Percentiles rank a stretch among this genome's conserved stretches.
These are phyloP conservation scores for Gymnoscelis rufifasciata DNA, from an alignment of 2,888 invertebrate genomes.

Conservation along the genomic window DNA sequence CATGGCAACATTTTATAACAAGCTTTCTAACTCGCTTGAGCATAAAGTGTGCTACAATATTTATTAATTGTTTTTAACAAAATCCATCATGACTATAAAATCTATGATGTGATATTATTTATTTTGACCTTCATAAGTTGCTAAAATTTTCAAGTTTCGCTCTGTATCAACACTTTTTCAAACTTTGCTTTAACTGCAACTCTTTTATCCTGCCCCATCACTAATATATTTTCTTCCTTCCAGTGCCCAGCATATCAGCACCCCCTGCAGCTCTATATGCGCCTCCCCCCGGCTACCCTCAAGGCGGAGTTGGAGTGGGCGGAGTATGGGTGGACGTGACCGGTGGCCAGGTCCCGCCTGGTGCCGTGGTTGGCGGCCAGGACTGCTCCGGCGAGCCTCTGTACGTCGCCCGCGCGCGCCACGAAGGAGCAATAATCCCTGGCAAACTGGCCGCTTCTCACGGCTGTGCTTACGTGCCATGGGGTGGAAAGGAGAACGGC, in stretches of 20 bases:
- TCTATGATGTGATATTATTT: too few species aligned
- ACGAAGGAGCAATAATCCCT: conserved; percentile 88
- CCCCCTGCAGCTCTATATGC: conserved; percentile 56
- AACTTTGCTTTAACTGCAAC: not conserved
- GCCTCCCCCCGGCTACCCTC: conserved; percentile 60
- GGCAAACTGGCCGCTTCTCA: conserved; percentile 89
- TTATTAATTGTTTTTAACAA: too few species aligned
- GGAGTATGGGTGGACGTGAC: conserved; percentile 80
- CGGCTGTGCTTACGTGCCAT: conserved; percentile 87
- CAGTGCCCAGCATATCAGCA: conserved; percentile 56
- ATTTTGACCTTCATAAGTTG: too few species aligned
- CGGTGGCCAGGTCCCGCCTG: conserved; percentile 83
- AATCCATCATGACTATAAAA: too few species aligned
- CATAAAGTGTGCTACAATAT: too few species aligned
- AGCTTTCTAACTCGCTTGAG: not conserved
- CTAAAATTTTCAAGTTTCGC: too few species aligned
- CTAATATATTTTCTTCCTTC: conserved; percentile 9
- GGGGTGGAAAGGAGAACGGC: conserved; percentile 90
- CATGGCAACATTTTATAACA: not conserved
- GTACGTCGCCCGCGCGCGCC: conserved; percentile 85
- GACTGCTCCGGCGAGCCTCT: conserved; percentile 79
- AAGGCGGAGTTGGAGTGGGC: conserved; percentile 9
- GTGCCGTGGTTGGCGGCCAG: conserved; percentile 83
- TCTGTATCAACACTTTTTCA: not conserved
- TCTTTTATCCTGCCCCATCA: not conserved